Percentiles rank a stretch among this genome's conserved stretches.
phyloP scores from a whole-genome alignment of 2,113 vertebrate genomes.

The Salvator merianae region DNA sequence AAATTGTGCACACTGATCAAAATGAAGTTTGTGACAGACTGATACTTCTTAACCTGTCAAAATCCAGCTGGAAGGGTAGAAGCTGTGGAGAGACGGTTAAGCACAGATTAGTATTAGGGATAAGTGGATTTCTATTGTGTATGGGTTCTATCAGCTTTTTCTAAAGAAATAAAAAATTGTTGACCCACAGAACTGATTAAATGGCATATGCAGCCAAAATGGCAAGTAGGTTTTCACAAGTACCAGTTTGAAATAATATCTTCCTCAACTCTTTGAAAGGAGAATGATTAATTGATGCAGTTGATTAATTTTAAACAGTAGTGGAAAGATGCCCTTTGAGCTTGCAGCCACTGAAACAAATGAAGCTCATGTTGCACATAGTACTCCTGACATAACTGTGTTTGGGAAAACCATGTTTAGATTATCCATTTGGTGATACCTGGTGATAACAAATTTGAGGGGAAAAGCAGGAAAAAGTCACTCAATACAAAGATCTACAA shows the following conservation, averaged over 20 bases:
- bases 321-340: not conserved
- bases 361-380: not conserved
- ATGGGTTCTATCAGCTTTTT: not conserved
- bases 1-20: not conserved
- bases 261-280: not conserved
- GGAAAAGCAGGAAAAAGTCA: too few species aligned
- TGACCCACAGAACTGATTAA: slow-evolving; percentile 5
- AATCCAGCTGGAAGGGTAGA: slow-evolving; percentile 24
- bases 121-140: slow-evolving; percentile 18
- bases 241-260: not conserved
- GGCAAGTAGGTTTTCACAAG: not conserved
- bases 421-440: too few species aligned
- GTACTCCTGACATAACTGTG: too few species aligned
- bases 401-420: too few species aligned
- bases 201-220: not conserved
- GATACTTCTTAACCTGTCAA: slow-evolving; percentile 38
- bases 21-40: slow-evolving; percentile 17
- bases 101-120: slow-evolving; percentile 25
- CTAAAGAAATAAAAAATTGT: slow-evolving; percentile 1
- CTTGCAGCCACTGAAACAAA: not conserved
- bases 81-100: slow-evolving; percentile 39
- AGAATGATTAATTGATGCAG: not conserved
- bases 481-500: too few species aligned
- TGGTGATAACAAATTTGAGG: too few species aligned
- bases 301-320: not conserved